phyloP scores from a whole-genome alignment of 1,140 invertebrate species.

The Drosophila guanche region DNA sequence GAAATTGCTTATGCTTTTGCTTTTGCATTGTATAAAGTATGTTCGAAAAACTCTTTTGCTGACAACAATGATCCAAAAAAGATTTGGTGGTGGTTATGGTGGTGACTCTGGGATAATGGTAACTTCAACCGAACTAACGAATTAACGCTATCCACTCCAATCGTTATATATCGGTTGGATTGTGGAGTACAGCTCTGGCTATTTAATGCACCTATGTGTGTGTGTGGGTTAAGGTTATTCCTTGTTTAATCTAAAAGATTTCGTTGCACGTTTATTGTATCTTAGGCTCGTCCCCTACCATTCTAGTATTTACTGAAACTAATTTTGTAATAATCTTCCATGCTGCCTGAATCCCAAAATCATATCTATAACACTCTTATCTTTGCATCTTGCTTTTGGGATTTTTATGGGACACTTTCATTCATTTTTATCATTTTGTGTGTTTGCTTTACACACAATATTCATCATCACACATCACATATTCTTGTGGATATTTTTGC shows the following conservation, averaged over 20 bases:
- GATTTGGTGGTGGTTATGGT: constrained; percentile 15
- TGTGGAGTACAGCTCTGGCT: constrained; percentile 11
- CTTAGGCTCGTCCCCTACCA: constrained; percentile 34
- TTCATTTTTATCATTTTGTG: constrained; percentile 6
- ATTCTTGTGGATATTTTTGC: constrained; percentile 46
- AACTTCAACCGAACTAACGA: constrained; percentile 20
- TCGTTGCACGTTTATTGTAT: constrained; percentile 82
- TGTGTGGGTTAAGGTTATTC: constrained; percentile 23
- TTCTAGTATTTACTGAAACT: constrained; percentile 18
- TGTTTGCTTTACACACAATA: constrained; percentile 35
- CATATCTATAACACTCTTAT: not conserved
- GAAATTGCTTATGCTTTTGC: constrained; percentile 34
- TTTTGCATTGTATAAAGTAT: constrained; percentile 26
- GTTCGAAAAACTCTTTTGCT: constrained; percentile 58
- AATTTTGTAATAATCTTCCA: constrained; percentile 15
- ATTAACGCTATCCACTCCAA: constrained; percentile 23
- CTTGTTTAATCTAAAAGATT: constrained; percentile 57
- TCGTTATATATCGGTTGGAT: constrained; percentile 1
- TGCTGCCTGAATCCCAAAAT: constrained; percentile 23
- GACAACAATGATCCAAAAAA: constrained; percentile 71
- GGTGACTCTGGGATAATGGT: not conserved
- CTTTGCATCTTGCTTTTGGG: constrained; percentile 14
- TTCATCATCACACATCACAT: constrained; percentile 36
- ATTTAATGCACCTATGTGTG: constrained; percentile 64
- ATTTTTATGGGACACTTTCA: constrained; percentile 29